Evolutionary conservation across 2,797 vertebrate species (phyloP).

Genomic region (Neomorphus geoffroyi): DNA sequence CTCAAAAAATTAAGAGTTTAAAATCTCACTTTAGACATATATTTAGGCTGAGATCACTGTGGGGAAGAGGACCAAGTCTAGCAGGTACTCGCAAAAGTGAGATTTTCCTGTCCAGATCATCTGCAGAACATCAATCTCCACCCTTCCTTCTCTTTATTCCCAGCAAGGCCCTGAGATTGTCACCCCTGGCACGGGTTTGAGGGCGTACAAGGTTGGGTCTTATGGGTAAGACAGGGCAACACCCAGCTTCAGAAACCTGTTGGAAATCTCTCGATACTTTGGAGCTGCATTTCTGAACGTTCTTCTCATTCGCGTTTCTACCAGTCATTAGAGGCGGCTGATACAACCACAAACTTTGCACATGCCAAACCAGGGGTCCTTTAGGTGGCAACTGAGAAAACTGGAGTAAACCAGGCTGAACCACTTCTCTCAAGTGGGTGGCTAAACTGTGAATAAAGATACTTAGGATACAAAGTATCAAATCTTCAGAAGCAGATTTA

Average conservation of each 20-base stretch:
- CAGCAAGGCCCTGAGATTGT: background rate
- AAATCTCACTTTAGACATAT: background rate
- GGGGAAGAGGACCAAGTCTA: background rate
- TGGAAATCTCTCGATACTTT: background rate
- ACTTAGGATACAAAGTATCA: background rate
- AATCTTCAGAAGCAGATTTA: background rate
- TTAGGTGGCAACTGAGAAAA: background rate
- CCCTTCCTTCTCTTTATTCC: background rate
- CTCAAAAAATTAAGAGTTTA: background rate
- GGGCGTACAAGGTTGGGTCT: background rate
- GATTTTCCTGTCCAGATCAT: background rate
- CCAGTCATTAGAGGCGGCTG: background rate
- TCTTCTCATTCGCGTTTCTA: background rate
- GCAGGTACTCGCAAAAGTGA: background rate
- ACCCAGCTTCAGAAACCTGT: background rate
- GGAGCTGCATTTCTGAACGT: background rate
- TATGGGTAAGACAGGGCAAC: background rate
- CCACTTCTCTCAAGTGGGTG: background rate
- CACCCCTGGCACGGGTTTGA: background rate
- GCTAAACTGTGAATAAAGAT: background rate
- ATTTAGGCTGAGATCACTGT: background rate
- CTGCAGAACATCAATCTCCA: background rate
- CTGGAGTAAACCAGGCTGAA: background rate
- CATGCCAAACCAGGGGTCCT: background rate
- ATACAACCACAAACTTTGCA: background rate